Conservation (phyloP, 2,797 vertebrate genomes). For the Catharus ustulatus region DNA sequence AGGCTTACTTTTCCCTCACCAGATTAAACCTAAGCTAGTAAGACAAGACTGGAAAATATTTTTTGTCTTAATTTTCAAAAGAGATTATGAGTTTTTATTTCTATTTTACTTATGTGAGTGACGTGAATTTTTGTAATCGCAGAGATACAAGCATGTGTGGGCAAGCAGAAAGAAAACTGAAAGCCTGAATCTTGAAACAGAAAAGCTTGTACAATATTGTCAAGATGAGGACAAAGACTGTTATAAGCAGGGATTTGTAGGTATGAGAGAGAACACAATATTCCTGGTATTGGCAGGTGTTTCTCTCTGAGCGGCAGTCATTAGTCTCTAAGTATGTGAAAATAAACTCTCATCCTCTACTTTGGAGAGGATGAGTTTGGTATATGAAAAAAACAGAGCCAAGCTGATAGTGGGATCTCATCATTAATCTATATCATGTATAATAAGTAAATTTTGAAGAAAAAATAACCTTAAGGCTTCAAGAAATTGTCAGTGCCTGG, state of each 20-base stretch:
- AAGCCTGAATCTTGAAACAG: neutral
- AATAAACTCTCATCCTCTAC: neutral
- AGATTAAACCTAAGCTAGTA: neutral
- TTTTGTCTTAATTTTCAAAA: neutral
- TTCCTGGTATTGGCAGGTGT: neutral
- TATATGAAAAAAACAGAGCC: neutral
- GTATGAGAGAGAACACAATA: neutral
- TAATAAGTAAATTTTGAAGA: neutral
- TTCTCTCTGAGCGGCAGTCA: neutral
- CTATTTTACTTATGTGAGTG: neutral
- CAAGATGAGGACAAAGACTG: neutral
- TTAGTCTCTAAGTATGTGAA: neutral
- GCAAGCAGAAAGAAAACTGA: neutral
- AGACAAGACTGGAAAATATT: neutral
- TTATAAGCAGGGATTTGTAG: neutral
- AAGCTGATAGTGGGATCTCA: neutral
- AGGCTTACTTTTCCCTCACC: neutral
- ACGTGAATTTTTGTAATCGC: neutral
- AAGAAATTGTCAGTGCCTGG: neutral
- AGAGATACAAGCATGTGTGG: neutral
- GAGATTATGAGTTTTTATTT: neutral
- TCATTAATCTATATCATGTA: neutral
- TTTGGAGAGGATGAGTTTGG: neutral
- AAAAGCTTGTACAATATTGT: neutral
- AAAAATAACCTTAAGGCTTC: neutral